Evolutionary conservation across 1,140 invertebrate genomes (phyloP).

Genomic region (Bombus picipes): DNA sequence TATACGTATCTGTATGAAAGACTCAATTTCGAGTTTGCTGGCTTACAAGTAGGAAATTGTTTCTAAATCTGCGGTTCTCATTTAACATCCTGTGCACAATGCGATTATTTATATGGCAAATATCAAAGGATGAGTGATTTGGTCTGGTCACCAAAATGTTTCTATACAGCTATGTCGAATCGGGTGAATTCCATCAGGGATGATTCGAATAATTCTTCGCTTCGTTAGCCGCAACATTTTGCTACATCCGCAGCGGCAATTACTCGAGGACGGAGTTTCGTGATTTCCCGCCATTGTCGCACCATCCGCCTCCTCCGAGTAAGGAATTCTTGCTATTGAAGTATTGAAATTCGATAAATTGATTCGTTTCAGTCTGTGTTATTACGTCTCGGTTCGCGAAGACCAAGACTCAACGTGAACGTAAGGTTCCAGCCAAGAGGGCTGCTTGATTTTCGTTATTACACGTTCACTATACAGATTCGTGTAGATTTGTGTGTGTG

Average conservation of each 20-base stretch:
- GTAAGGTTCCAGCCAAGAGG: not conserved
- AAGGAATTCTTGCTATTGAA: slow-evolving; percentile 23
- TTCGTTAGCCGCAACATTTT: slow-evolving; percentile 48
- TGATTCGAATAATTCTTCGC: slow-evolving; percentile 38
- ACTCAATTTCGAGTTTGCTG: too few relatives aligned
- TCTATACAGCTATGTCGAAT: not conserved
- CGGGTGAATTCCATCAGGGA: slow-evolving; percentile 11
- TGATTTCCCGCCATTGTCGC: slow-evolving; percentile 39
- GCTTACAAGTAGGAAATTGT: not conserved
- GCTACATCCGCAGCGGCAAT: slow-evolving; percentile 40
- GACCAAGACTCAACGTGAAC: not conserved
- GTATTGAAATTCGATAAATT: slow-evolving; percentile 59
- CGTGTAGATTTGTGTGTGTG: not conserved
- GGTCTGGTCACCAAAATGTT: not conserved
- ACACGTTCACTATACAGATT: not conserved
- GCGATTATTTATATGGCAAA: not conserved
- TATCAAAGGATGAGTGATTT: not conserved
- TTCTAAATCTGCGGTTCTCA: not conserved
- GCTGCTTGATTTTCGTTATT: not conserved
- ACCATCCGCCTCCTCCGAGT: slow-evolving; percentile 10
- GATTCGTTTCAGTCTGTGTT: slow-evolving; percentile 42
- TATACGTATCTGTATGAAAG: too few relatives aligned
- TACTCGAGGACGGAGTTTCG: slow-evolving; percentile 30
- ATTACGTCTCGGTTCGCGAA: slow-evolving; percentile 20
- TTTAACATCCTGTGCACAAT: too few relatives aligned